Evolutionary conservation across 2,113 vertebrate genomes (phyloP), one percentile per base, ranked within the genome.

Genomic region (Chaetorhynchus papuensis): DNA sequence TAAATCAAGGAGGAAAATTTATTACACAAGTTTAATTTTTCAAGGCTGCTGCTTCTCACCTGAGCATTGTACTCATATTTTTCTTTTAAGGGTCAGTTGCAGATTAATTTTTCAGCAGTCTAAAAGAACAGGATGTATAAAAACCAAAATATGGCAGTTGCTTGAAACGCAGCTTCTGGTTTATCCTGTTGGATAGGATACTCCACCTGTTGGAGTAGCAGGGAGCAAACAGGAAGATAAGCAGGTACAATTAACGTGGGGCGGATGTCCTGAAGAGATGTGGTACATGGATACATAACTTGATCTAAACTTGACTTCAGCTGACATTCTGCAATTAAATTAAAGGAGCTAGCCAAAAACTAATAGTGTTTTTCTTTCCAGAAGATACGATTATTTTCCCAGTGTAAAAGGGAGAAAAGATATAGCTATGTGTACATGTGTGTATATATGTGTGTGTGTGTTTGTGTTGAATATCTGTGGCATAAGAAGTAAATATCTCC

Each of bases 371-470:
- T 52, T 74, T 27, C n/a, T 35, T 37, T 63, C 8, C 23, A 66
- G 56, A 68, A n/a, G 22, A 14, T 61, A 11, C 49, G 17, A 42
- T 83, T 52, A 27, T 37, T 56, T 87, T 41, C 10, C 1, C 1
- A 2, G 2, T 47, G 24, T n/a, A 18, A 79, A 78, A 39, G 4
- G 49, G 52, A 7, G 57, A 63, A 70, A 9, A 72, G 45, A 52
- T 33, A 37, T 4, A 27, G 3, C 21, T 5, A 18, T 15, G 5
- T 8, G n/a, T n/a, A n/a, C n/a, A 2, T 20, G 1, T 16, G 2
- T 68, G 5, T 50, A 4, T 35, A 2, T n/a, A 3, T 20, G 16
- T 30, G 5, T 47, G 2, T 66, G 11, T 37, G 7, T 76, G 27
- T 69, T 66, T 89, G 24, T 82, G 10, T 49, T 90, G 35, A 61